Base-by-base conservation (phyloP, 2,888 invertebrate genomes). In the Camptogramma bilineatum region DNA sequence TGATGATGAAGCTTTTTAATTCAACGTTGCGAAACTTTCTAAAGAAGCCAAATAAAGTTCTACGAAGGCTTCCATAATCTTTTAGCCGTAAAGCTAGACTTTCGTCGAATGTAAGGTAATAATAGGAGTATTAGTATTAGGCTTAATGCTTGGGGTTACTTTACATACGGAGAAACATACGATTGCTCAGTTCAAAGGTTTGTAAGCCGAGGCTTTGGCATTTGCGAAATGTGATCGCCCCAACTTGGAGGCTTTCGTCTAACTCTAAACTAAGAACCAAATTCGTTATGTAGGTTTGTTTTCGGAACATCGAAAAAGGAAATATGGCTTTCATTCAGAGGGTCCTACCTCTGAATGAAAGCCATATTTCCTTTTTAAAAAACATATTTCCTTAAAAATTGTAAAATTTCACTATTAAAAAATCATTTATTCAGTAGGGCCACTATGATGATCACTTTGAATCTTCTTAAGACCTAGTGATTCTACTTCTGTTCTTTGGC, bases 161-260 rank as follows among this genome's bases (percentile, higher is more conserved):
- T 44, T 44, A 17, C 44, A 44, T 44, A 44, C 44, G 42, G n/a
- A 42, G 42, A 16, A 42, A 5, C 16, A 42, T 0, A 16, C 42
- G 16, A 16, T 16, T 16, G 16, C 34, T n/a, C 4, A 39, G 2
- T 42, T 42, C 16, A n/a, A 54, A 56, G 39, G 8, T 21, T 28
- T 39, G 42, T 16, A n/a, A 47, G 34, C 10, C 10, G 34, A 28
- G 48, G 7, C 31, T 28, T 59, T 46, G 7, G 44, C 4, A 9
- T n/a, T 52, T 13, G 52, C 53, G 60, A 39, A 60, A 53, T 17
- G 24, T 1, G 51, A 51, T 44, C 44, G 17, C 51, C 28, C 10
- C 24, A 51, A 18, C 39, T 58, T 57, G 39, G 34, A 52, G 44
- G 58, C 51, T 31, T 51, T 58, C 51, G 9, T 44, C 34, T 5